These are phyloP conservation scores for Botia almorhae DNA, from an alignment of 2,797 vertebrate species.

Conservation along the genomic window DNA sequence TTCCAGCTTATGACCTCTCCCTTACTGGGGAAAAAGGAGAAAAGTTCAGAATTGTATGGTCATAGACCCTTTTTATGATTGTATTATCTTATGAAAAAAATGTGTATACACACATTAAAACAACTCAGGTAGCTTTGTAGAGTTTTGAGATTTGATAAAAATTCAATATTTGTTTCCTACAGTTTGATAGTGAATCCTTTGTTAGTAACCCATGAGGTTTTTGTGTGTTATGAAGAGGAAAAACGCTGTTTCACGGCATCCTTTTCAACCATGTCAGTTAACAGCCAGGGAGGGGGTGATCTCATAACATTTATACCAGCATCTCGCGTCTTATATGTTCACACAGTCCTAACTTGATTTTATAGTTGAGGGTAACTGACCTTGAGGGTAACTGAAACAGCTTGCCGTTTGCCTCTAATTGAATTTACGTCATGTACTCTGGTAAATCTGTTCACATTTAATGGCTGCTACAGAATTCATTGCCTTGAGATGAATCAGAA, in stretches of 20 bases:
- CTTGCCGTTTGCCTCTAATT: slow-evolving; percentile 14
- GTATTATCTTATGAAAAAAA: slow-evolving; percentile 80
- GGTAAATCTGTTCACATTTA: slow-evolving; percentile 27
- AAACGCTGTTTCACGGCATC: slow-evolving; percentile 67
- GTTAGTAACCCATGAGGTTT: slow-evolving; percentile 76
- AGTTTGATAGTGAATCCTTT: slow-evolving; percentile 77
- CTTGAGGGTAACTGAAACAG: slow-evolving; percentile 6
- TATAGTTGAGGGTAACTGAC: slow-evolving; percentile 12
- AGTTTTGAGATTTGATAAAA: slow-evolving; percentile 75
- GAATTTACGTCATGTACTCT: background rate
- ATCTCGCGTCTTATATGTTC: background rate
- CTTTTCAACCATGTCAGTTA: slow-evolving; percentile 50
- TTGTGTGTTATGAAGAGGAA: slow-evolving; percentile 70
- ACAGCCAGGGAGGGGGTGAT: slow-evolving; percentile 40
- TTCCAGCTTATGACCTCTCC: slow-evolving; percentile 79
- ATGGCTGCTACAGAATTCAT: slow-evolving; percentile 40
- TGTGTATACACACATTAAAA: slow-evolving; percentile 46
- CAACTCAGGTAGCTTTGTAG: slow-evolving; percentile 86
- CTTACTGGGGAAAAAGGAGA: slow-evolving; percentile 60
- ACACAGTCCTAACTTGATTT: slow-evolving; percentile 16
- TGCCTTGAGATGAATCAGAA: slow-evolving; percentile 49
- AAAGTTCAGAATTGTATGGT: slow-evolving; percentile 79
- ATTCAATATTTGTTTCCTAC: slow-evolving; percentile 81
- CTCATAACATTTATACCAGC: slow-evolving; percentile 33
- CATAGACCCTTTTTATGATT: slow-evolving; percentile 90